Conservation (phyloP, 1,140 invertebrate species). For the Leucophenga varia region DNA sequence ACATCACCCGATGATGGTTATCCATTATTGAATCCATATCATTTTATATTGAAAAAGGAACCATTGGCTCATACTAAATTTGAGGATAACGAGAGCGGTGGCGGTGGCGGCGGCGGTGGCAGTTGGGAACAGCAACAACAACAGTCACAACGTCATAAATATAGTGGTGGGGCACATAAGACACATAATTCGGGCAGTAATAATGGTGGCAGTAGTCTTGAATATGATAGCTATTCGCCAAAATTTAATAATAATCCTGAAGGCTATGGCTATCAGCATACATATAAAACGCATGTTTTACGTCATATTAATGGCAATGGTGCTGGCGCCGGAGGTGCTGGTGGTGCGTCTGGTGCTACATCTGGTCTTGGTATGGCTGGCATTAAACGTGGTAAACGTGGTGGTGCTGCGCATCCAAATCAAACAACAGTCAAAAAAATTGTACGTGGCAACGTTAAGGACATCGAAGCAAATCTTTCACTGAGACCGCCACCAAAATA, state of each 20-base stretch:
- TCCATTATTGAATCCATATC: conserved; percentile 42
- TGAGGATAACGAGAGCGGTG: too few species aligned
- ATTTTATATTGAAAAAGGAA: conserved; percentile 49
- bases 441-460: conserved; percentile 26
- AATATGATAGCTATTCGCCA: conserved; percentile 51
- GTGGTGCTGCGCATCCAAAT: conserved; percentile 9
- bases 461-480: conserved; percentile 45
- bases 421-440: conserved; percentile 30
- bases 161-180: too few species aligned
- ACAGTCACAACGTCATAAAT: too few species aligned
- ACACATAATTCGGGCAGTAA: background rate
- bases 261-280: conserved; percentile 50
- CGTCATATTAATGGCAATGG: conserved; percentile 1
- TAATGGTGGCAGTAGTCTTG: conserved; percentile 19
- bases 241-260: conserved; percentile 55
- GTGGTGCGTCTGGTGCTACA: background rate
- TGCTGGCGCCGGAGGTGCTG: background rate
- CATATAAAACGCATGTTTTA: conserved; percentile 31
- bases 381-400: conserved; percentile 20
- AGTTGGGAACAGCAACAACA: conserved; percentile 26
- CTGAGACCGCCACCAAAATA: conserved; percentile 49
- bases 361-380: conserved; percentile 2
- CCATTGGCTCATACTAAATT: conserved; percentile 24
- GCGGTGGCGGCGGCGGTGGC: conserved; percentile 10
- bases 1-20: conserved; percentile 28